These are phyloP conservation scores for Halictus rubicundus DNA, from an alignment of 1,140 invertebrate genomes.

Conservation along the genomic window DNA sequence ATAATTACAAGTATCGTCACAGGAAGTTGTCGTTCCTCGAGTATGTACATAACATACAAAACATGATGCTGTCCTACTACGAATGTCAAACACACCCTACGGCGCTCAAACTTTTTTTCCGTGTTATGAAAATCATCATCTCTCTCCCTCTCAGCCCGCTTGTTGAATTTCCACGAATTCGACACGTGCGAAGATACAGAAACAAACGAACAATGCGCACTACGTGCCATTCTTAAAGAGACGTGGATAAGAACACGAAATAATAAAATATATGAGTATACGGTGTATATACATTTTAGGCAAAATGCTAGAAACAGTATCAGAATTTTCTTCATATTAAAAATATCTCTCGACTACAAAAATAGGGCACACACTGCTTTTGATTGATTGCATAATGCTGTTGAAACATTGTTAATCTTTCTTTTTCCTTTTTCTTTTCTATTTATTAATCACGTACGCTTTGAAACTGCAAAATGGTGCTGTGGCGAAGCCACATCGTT, in stretches of 20 bases:
- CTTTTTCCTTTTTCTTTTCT: neutral
- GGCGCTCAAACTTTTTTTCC: neutral
- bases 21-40: conserved; percentile 34
- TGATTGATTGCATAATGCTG: conserved; percentile 54
- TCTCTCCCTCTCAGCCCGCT: neutral
- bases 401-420: conserved; percentile 34
- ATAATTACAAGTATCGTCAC: conserved; percentile 43
- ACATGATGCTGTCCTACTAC: conserved; percentile 39
- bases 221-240: conserved; percentile 30
- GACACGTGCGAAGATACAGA: conserved; percentile 31
- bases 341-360: conserved; percentile 61
- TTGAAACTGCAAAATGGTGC: conserved; percentile 19
- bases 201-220: conserved; percentile 35
- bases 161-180: conserved; percentile 3
- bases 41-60: conserved; percentile 37
- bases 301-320: conserved; percentile 38
- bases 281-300: conserved; percentile 13
- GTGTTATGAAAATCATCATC: neutral
- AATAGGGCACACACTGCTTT: conserved; percentile 51
- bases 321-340: conserved; percentile 58
- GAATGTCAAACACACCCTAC: neutral
- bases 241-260: conserved; percentile 48
- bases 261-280: conserved; percentile 42
- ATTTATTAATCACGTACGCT: conserved; percentile 11
- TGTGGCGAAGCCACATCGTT: neutral